Evolutionary conservation across 1,140 invertebrate genomes (phyloP), one percentile per base, ranked within the genome.

Genomic region (Goniozus legneri): DNA sequence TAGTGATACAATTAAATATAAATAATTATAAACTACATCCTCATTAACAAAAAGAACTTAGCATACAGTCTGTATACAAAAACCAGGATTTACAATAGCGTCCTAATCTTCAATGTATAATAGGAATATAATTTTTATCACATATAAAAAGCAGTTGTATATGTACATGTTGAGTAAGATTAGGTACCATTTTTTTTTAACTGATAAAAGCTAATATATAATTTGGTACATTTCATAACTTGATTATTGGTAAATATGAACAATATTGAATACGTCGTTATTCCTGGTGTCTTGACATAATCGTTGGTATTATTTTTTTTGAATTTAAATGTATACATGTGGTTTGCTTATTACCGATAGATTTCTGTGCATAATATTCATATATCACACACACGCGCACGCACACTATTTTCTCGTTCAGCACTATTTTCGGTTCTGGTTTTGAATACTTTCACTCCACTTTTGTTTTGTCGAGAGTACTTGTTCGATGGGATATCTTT

Each of bases 61-160:
- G 46, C 48, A 60, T 60, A 60, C 50, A 52, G 39, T 58, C 56
- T 71, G 69, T 73, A 64, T 74, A 74, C 66, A 73, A 74, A 64
- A 72, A 71, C 56, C 64, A 73, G 61, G 64, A 73, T 74, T 69
- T 71, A 70, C 69, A 69, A 57, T 60, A 65, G 60, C 67, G 47
- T 67, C 60, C 60, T 64, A 64, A 64, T 65, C 56, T 30, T 65
- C 52, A 49, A 56, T 64, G 53, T 68, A 58, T 69, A 69, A 65
- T 73, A 71, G 65, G 66, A 69, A 71, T 67, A 73, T 65, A 65
- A 67, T 68, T 58, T 62, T 66, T 69, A 73, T 73, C 71, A 74
- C 70, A 72, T 73, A 73, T 69, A 74, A 74, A 75, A 74, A 72
- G 68, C 70, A 65, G 58, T 67, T 72, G 64, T 65, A 62, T 73